These are phyloP conservation scores for Tigriopus japonicus DNA, from an alignment of 1,140 invertebrate species.

Conservation along the genomic window DNA sequence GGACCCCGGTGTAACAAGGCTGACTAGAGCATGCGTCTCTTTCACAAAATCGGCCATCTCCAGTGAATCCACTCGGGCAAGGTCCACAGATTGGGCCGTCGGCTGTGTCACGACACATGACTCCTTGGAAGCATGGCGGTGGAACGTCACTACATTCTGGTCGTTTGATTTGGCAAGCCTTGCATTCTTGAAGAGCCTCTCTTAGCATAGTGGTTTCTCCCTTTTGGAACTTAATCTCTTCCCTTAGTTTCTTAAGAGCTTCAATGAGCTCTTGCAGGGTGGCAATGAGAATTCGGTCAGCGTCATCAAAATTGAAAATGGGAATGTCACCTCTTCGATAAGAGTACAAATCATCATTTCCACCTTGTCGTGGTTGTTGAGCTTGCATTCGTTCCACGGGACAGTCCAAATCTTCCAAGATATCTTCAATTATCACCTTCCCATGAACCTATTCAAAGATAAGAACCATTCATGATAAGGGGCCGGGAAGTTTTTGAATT, in stretches of 20 bases:
- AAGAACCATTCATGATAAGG: not conserved
- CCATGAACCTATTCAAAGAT: not conserved
- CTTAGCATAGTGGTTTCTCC: slow-evolving; percentile 46
- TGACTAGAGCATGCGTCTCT: slow-evolving; percentile 44
- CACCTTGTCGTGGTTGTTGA: not conserved
- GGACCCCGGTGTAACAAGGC: slow-evolving; percentile 49
- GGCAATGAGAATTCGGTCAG: slow-evolving; percentile 34
- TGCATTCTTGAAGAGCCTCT: slow-evolving; percentile 52
- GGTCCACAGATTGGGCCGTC: slow-evolving; percentile 53
- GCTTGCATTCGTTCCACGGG: not conserved
- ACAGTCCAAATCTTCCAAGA: slow-evolving; percentile 2
- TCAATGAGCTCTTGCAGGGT: slow-evolving; percentile 49
- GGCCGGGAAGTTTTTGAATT: not conserved
- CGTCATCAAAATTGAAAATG: slow-evolving; percentile 15
- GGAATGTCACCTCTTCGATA: slow-evolving; percentile 28
- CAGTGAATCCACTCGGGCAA: slow-evolving; percentile 60
- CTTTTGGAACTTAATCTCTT: slow-evolving; percentile 33
- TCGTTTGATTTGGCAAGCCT: slow-evolving; percentile 34
- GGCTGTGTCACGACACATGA: slow-evolving; percentile 49
- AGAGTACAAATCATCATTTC: slow-evolving; percentile 19
- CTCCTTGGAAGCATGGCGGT: slow-evolving; percentile 30
- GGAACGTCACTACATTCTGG: slow-evolving; percentile 20
- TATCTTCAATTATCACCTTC: not conserved
- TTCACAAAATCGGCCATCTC: slow-evolving; percentile 57
- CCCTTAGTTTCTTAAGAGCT: slow-evolving; percentile 13